phyloP scores from a whole-genome alignment of 2,888 invertebrate genomes.

The Zhuqinia jingwanae region DNA sequence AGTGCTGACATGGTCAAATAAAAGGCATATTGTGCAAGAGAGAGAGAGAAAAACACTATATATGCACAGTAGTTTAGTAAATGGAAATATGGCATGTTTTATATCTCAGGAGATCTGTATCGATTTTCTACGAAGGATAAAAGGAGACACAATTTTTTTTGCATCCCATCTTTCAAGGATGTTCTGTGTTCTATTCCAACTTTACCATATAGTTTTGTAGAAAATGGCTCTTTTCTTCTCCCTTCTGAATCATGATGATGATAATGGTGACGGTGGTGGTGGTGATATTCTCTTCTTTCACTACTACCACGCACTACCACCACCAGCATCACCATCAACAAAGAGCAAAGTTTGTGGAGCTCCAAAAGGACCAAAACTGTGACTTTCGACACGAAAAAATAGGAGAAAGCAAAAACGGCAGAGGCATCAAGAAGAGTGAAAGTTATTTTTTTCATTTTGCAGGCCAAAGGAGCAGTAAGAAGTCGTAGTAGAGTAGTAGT shows the following conservation, averaged over 20 bases:
- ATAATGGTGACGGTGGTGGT: conserved; percentile 26
- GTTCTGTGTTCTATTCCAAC: conserved; percentile 31
- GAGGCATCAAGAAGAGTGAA: conserved; percentile 34
- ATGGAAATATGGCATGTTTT: conserved; percentile 34
- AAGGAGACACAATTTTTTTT: conserved; percentile 69
- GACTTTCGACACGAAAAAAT: conserved; percentile 29
- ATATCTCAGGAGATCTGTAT: conserved; percentile 65
- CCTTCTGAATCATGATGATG: conserved; percentile 17
- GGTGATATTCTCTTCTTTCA: conserved; percentile 30
- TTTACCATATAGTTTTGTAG: neutral
- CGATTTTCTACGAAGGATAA: conserved; percentile 72
- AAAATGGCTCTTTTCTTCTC: conserved; percentile 22
- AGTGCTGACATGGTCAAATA: conserved; percentile 58
- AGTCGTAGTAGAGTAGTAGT: neutral
- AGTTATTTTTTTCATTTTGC: conserved; percentile 49
- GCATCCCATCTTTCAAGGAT: conserved; percentile 67
- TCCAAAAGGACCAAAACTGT: conserved; percentile 25
- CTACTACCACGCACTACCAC: too few relatives aligned
- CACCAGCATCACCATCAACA: conserved; percentile 16
- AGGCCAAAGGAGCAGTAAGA: conserved; percentile 16
- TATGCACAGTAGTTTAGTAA: neutral
- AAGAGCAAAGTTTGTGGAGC: conserved; percentile 54
- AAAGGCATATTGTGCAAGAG: neutral
- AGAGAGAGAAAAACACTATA: neutral
- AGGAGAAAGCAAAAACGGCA: conserved; percentile 14